Conservation (phyloP, 2,113 vertebrate genomes). For the Pseudopipra pipra region DNA sequence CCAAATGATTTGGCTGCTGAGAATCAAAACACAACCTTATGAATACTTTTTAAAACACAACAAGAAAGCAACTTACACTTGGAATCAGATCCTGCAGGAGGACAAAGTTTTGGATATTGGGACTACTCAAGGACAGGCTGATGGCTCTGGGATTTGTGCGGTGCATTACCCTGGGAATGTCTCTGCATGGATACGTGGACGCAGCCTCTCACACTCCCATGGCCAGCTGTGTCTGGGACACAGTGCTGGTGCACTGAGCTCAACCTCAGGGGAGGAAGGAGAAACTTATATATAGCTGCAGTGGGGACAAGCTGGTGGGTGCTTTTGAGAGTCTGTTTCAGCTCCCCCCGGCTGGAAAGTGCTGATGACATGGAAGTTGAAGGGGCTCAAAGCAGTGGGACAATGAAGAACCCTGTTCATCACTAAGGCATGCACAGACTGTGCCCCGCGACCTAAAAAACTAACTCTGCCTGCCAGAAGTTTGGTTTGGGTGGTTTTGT, state of each 20-base stretch:
- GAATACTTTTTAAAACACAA: background rate
- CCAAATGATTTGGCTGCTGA: rapidly evolving
- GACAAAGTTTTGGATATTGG: background rate
- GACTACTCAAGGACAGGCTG: background rate
- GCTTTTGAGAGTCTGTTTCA: background rate
- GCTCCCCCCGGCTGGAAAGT: background rate
- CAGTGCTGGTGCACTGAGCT: background rate
- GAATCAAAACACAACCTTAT: background rate
- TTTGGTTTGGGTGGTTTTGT: background rate
- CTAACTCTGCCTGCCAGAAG: background rate
- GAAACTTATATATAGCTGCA: background rate
- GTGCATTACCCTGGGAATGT: background rate
- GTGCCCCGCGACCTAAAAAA: background rate
- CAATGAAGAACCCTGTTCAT: background rate
- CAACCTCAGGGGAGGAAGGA: background rate
- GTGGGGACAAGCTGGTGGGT: background rate
- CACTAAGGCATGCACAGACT: background rate
- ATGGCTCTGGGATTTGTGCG: background rate
- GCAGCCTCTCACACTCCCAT: background rate
- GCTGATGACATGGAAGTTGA: background rate
- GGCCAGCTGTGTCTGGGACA: background rate
- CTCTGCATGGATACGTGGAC: background rate
- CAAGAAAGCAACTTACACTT: background rate
- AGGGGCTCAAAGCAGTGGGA: background rate
- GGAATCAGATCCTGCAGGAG: background rate